Percentiles rank a stretch among this genome's conserved stretches.
Evolutionary conservation across 2,888 invertebrate genomes (phyloP).

Genomic region (Drosophila dives): DNA sequence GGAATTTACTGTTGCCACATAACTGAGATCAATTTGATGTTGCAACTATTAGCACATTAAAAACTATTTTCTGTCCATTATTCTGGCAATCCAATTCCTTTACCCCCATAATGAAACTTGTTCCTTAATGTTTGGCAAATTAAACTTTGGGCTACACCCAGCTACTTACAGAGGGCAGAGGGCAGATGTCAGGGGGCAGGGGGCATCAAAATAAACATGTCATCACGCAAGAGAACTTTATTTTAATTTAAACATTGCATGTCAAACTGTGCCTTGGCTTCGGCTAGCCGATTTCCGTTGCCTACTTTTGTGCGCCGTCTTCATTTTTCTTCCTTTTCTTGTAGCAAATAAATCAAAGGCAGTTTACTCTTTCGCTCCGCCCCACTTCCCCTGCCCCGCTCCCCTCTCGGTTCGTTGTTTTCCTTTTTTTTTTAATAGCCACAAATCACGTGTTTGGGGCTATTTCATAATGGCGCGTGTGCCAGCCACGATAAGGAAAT

Average conservation of each 20-base stretch:
- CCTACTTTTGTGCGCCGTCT: conserved; percentile 35
- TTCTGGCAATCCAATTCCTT: neutral
- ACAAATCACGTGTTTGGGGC: conserved; percentile 70
- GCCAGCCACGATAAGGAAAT: conserved; percentile 60
- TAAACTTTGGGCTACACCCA: conserved; percentile 51
- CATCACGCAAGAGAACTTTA: conserved; percentile 72
- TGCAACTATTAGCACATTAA: conserved; percentile 40
- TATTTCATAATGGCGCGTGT: conserved; percentile 56
- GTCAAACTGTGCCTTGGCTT: conserved; percentile 61
- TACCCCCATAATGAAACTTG: conserved; percentile 28
- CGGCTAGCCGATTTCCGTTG: conserved; percentile 35
- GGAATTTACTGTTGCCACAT: neutral
- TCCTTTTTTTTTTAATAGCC: conserved; percentile 61
- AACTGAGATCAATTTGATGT: conserved; percentile 6
- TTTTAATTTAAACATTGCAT: conserved; percentile 81
- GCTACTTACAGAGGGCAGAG: conserved; percentile 26
- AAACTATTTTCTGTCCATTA: conserved; percentile 6
- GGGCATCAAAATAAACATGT: conserved; percentile 59
- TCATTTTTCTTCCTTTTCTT: conserved; percentile 19
- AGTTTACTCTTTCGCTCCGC: conserved; percentile 52
- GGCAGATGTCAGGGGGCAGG: neutral
- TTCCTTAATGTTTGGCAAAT: conserved; percentile 32
- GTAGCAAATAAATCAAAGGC: conserved; percentile 73
- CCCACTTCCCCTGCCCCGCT: too few species aligned
- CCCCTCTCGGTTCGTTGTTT: conserved; percentile 3